Conservation (phyloP, 2,888 invertebrate species). For the Tricholauxania praeusta region DNA sequence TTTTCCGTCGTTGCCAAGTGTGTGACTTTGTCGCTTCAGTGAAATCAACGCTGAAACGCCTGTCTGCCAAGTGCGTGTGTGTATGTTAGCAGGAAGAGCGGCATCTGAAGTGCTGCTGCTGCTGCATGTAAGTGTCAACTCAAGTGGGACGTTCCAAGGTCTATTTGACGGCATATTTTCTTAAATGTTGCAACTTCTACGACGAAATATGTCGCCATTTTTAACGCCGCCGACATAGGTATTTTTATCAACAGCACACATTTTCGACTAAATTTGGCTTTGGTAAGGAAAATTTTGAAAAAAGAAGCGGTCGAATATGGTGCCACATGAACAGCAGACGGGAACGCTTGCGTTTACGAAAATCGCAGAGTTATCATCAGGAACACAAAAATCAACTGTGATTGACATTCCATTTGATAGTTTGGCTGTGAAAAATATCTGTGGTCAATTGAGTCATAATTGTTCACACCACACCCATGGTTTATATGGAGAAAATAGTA, state of each 20-base stretch:
- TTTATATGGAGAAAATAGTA: too few species aligned
- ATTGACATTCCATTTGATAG: constrained; percentile 57
- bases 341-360: constrained; percentile 42
- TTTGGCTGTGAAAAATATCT: constrained; percentile 44
- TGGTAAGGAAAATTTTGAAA: not conserved
- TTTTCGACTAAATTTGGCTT: constrained; percentile 28
- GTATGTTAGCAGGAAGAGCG: not conserved
- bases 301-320: constrained; percentile 44
- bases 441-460: constrained; percentile 7
- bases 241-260: not conserved
- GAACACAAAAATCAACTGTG: constrained; percentile 51
- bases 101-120: not conserved
- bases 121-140: not conserved
- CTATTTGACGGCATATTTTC: constrained; percentile 8
- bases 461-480: not conserved
- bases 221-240: not conserved
- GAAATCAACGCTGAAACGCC: not conserved
- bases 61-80: not conserved
- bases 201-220: not conserved
- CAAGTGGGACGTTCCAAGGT: constrained; percentile 27
- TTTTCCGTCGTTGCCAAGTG: constrained; percentile 29
- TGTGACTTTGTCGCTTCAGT: not conserved
- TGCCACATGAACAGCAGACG: constrained; percentile 47
- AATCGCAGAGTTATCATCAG: constrained; percentile 41
- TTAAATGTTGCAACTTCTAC: constrained; percentile 10